A percentile compares a stretch with the other conserved stretches of the same genome.
Evolutionary conservation across 2,888 invertebrate species (phyloP).

Genomic region (Elmis aenea): DNA sequence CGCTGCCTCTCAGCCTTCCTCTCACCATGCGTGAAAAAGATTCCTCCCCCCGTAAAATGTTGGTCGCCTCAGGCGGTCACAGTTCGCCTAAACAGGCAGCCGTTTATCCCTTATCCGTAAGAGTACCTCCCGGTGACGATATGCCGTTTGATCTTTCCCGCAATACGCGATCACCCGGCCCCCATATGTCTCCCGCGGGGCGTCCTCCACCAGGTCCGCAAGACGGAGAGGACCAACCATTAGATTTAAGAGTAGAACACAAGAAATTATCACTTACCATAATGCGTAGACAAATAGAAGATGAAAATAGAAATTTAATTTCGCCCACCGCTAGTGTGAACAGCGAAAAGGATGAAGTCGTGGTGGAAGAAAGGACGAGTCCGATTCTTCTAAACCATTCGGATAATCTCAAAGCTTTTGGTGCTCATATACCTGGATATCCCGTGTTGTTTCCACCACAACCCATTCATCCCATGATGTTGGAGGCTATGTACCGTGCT

Average conservation of each 20-base stretch:
- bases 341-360: slow-evolving; percentile 40
- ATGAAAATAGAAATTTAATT: slow-evolving; percentile 83
- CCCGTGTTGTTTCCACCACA: slow-evolving; percentile 56
- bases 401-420: slow-evolving; percentile 37
- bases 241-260: slow-evolving; percentile 82
- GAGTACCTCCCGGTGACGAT: slow-evolving; percentile 51
- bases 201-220: slow-evolving; percentile 52
- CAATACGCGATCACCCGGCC: slow-evolving; percentile 48
- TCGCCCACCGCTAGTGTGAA: slow-evolving; percentile 50
- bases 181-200: slow-evolving; percentile 55
- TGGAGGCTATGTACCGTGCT: slow-evolving; percentile 64
- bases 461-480: slow-evolving; percentile 64
- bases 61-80: slow-evolving; percentile 54
- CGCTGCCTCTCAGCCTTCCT: slow-evolving; percentile 48
- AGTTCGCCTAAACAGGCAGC: slow-evolving; percentile 70
- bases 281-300: slow-evolving; percentile 59
- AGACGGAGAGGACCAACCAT: slow-evolving; percentile 66
- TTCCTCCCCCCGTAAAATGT: slow-evolving; percentile 85
- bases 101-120: slow-evolving; percentile 62
- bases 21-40: slow-evolving; percentile 86
- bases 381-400: slow-evolving; percentile 22
- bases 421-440: slow-evolving; percentile 42
- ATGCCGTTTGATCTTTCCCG: slow-evolving; percentile 66
- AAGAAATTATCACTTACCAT: slow-evolving; percentile 58
- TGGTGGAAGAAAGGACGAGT: slow-evolving; percentile 37